Base-by-base conservation (phyloP, 2,888 invertebrate species). In the Emmelina monodactyla region DNA sequence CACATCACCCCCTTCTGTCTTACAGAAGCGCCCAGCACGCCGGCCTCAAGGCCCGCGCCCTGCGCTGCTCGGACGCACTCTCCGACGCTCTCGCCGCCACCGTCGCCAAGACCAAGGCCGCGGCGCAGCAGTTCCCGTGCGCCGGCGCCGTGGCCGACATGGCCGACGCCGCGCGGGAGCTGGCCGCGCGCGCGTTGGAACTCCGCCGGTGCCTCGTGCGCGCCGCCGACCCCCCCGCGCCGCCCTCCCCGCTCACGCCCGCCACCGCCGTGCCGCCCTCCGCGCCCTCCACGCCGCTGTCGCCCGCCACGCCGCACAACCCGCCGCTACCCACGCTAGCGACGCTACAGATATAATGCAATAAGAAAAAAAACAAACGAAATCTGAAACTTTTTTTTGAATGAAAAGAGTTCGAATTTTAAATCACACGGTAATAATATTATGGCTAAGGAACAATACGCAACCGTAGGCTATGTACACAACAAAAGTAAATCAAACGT, bases 81-180 rank as follows among this genome's bases (percentile, higher is more conserved):
- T 91, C 90, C 16, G 92, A 92, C 53, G 89, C 90, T 1, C 67
- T 94, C 3, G 91, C 91, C 25, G 83, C 87, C 11, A 92, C 91
- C 19, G 96, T 97, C 1, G 84, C 85, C 14, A 91, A 93, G 58
- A 95, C 95, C 1, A 95, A 95, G 67, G 88, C 88, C 42, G 96
- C 96, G 0, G 95, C 95, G 2, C 85, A 92, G 39, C 91, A 94
- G 69, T 96, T 94, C 66, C 97, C 96, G 0, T 92, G 92, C 55
- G 93, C 95, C 7, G 84, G 85, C 22, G 93, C 94, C 1, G 94
- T 95, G 12, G 92, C 94, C 49, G 92, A 92, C 50, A 96, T 97
- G 96, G 93, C 96, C 4, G 94, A 94, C 58, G 87, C 92, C 3
- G 91, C 96, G 22, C 88, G 92, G 15, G 88, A 89, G 46, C 87